These are phyloP conservation scores for Nesometra sesokonis DNA, from an alignment of 35 echinoderm and acorn worm genomes.

Conservation along the genomic window DNA sequence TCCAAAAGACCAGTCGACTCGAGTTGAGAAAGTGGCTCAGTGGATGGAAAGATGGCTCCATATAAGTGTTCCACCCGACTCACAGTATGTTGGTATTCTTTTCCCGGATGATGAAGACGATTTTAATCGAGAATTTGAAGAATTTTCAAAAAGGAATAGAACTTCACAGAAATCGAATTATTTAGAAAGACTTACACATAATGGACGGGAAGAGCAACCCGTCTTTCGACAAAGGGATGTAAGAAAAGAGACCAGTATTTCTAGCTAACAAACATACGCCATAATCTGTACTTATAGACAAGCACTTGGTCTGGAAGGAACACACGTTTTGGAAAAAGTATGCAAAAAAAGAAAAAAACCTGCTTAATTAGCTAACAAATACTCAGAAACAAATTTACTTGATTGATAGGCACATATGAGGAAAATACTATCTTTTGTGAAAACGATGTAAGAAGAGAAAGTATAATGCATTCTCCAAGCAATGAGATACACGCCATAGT, in stretches of 20 bases:
- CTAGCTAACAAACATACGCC: background rate
- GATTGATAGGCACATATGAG: no score
- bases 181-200: background rate
- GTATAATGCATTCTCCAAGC: no score
- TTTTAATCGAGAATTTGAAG: background rate
- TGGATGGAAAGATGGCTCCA: slow-evolving; percentile 64
- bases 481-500: no score
- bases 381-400: no score
- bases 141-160: background rate
- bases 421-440: no score
- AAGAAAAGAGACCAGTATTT: background rate
- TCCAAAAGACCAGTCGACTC: slow-evolving; percentile 21
- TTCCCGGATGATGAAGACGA: background rate
- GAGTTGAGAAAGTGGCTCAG: slow-evolving; percentile 47
- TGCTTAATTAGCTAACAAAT: no score
- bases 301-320: no score
- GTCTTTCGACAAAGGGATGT: background rate
- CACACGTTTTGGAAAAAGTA: no score
- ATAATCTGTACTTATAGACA: no score
- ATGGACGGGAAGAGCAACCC: background rate
- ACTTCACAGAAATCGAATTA: no score
- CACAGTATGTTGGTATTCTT: background rate
- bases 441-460: no score
- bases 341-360: no score
- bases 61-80: background rate